phyloP scores from a whole-genome alignment of 2,113 vertebrate species.

The Pseudorasbora parva region DNA sequence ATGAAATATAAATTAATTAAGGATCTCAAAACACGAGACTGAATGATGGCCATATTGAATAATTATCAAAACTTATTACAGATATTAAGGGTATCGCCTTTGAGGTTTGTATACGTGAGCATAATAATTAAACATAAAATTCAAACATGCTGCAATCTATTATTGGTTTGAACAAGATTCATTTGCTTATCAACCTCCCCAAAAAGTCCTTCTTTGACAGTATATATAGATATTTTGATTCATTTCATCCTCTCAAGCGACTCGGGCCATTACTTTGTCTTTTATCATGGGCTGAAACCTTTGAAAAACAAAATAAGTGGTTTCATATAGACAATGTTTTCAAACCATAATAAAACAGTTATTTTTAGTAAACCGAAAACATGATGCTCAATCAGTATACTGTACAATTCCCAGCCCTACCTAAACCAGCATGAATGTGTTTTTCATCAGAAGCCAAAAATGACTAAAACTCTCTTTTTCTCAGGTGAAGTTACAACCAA shows the following conservation, averaged over 20 bases:
- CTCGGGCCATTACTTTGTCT: neutral
- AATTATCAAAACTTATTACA: neutral
- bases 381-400: neutral
- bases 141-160: neutral
- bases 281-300: neutral
- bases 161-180: neutral
- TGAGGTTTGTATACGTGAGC: neutral
- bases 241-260: neutral
- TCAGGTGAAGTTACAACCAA: slow-evolving; percentile 86
- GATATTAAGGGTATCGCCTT: neutral
- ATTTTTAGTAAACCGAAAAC: neutral
- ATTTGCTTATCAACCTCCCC: neutral
- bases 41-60: too few species aligned
- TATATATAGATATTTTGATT: neutral
- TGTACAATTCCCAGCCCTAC: neutral
- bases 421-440: neutral
- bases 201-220: neutral
- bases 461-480: slow-evolving; percentile 20
- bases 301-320: neutral
- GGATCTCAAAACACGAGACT: too few species aligned
- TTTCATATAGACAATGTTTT: neutral
- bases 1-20: too few species aligned
- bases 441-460: neutral
- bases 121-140: neutral
- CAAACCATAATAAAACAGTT: neutral